phyloP scores from a whole-genome alignment of 1,140 invertebrate species.

The Bombus cullumanus region DNA sequence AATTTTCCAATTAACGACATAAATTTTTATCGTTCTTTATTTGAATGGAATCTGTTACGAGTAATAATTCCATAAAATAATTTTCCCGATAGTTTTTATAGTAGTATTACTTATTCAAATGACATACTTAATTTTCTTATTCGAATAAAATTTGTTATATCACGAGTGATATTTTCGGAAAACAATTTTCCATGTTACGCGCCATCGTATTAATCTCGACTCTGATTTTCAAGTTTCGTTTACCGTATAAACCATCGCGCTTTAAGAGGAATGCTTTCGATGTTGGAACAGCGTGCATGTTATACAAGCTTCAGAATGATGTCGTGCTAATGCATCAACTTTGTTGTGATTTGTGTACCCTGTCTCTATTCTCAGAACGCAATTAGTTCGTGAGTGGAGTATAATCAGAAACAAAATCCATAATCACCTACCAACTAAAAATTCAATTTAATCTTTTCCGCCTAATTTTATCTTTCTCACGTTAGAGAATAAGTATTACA shows the following conservation, averaged over 20 bases:
- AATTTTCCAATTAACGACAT: too few relatives aligned
- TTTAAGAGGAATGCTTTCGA: conserved; percentile 49
- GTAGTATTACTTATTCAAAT: too few relatives aligned
- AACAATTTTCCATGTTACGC: neutral
- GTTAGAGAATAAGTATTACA: too few relatives aligned
- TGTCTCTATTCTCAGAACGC: conserved; percentile 62
- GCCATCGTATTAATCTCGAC: neutral
- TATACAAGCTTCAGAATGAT: conserved; percentile 59
- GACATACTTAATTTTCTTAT: neutral
- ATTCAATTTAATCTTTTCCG: too few relatives aligned
- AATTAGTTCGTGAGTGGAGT: conserved; percentile 52
- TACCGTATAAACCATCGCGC: conserved; percentile 7
- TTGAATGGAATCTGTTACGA: neutral
- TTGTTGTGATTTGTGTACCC: conserved; percentile 75
- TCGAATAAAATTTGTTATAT: neutral
- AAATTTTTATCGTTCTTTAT: neutral
- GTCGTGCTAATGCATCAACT: conserved; percentile 70
- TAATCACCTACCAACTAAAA: neutral
- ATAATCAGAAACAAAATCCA: conserved; percentile 49
- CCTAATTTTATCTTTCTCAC: too few relatives aligned
- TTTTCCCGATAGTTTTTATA: too few relatives aligned
- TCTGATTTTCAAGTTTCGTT: neutral
- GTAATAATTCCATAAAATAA: neutral
- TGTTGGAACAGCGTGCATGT: conserved; percentile 45
- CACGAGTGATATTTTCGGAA: neutral